Conservation (phyloP, 2,888 invertebrate species). For the Rhopalosiphum nymphaeae region DNA sequence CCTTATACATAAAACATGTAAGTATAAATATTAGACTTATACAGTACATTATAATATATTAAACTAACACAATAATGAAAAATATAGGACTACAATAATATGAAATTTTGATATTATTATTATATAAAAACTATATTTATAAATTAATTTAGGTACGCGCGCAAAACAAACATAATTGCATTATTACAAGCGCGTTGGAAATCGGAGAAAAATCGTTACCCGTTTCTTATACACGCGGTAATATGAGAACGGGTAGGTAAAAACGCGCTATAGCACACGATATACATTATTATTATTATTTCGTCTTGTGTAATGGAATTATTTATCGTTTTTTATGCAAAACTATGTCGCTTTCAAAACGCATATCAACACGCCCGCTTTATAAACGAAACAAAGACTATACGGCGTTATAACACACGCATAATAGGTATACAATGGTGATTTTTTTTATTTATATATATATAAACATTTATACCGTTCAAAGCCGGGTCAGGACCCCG, state of each 20-base stretch:
- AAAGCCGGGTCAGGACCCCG: neutral
- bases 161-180: neutral
- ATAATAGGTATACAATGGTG: neutral
- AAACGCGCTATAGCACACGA: neutral
- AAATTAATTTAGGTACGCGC: neutral
- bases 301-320: slow-evolving; percentile 30
- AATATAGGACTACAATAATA: neutral
- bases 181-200: neutral
- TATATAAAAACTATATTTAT: neutral
- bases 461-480: neutral
- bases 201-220: slow-evolving; percentile 3
- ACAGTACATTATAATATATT: neutral
- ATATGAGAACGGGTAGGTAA: slow-evolving; percentile 8
- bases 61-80: neutral
- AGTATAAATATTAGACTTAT: neutral
- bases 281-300: neutral
- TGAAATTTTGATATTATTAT: neutral
- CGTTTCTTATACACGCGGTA: neutral
- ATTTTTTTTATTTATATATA: neutral
- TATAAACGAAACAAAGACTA: slow-evolving; percentile 38
- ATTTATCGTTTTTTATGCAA: slow-evolving; percentile 26
- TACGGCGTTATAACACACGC: neutral
- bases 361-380: slow-evolving; percentile 34
- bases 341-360: slow-evolving; percentile 45
- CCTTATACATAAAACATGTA: neutral